phyloP scores from a whole-genome alignment of 92 coral and sea anemone genomes.

The Palythoa grandis region DNA sequence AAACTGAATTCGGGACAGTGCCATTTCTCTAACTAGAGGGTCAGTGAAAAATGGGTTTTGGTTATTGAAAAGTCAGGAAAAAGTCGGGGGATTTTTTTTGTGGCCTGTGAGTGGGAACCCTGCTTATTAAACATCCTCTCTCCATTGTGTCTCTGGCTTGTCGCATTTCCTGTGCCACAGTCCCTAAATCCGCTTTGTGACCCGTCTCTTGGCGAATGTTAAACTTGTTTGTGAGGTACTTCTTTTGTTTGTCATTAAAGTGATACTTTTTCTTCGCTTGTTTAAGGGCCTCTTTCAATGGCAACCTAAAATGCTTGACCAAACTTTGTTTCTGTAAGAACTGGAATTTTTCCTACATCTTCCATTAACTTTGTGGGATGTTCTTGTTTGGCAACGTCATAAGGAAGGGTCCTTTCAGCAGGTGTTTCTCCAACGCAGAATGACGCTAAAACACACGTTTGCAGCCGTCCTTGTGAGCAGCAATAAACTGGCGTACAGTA shows the following conservation, averaged over 20 bases:
- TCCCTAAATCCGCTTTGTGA: slow-evolving; percentile 28
- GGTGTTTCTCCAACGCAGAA: slow-evolving; percentile 34
- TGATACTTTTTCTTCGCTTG: not conserved
- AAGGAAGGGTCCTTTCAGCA: slow-evolving; percentile 30
- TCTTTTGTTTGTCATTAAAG: slow-evolving; percentile 36
- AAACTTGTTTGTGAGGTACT: slow-evolving; percentile 15
- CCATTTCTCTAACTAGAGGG: no score
- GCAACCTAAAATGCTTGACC: not conserved
- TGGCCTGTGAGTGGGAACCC: no score
- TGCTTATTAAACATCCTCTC: not conserved
- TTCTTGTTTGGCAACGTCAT: slow-evolving; percentile 21
- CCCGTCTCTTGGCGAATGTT: slow-evolving; percentile 19
- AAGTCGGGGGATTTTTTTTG: no score
- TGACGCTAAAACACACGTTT: slow-evolving; percentile 41
- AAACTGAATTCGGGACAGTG: no score
- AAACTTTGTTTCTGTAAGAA: not conserved
- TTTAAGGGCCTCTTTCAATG: slow-evolving; percentile 23
- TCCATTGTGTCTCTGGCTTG: slow-evolving; percentile 26
- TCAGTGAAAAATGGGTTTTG: no score
- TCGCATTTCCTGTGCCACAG: slow-evolving; percentile 52
- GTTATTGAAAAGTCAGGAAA: no score
- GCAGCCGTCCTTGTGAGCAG: slow-evolving; percentile 53
- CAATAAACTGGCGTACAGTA: slow-evolving; percentile 35
- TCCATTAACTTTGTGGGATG: slow-evolving; percentile 27
- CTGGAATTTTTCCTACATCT: slow-evolving; percentile 31